Percentiles rank a stretch among this genome's conserved stretches.
Conservation (phyloP, 2,888 invertebrate species). For the Thymelicus sylvestris region DNA sequence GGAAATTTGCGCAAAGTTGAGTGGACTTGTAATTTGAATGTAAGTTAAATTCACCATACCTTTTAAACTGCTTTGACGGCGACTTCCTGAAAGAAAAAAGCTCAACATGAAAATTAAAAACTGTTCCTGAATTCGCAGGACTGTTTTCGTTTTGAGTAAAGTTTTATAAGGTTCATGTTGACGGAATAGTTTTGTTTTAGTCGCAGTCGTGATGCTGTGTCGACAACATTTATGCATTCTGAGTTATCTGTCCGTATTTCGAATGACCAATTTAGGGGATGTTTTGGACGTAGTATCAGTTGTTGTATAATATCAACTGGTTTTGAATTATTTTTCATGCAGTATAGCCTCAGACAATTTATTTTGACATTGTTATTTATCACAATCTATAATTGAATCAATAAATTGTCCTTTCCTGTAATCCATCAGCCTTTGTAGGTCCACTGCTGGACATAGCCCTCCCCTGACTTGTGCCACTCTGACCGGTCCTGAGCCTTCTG, state of each 20-base stretch:
- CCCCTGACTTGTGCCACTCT: no score
- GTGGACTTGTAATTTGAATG: constrained; percentile 27
- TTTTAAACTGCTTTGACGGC: constrained; percentile 31
- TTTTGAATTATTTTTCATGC: no score
- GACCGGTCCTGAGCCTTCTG: no score
- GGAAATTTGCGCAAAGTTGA: constrained; percentile 22
- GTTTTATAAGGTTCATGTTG: background rate
- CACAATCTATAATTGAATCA: no score
- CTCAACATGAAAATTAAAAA: constrained; percentile 30
- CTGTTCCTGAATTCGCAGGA: constrained; percentile 19
- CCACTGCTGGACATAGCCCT: no score
- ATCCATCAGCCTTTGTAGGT: no score
- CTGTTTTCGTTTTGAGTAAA: constrained; percentile 17
- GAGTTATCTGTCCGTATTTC: background rate
- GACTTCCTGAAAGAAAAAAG: constrained; percentile 21
- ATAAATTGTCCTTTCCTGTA: no score
- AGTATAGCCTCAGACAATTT: no score
- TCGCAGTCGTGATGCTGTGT: background rate
- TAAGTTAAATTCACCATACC: constrained; percentile 23
- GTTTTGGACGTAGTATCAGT: no score
- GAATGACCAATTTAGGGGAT: background rate
- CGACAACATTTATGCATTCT: background rate
- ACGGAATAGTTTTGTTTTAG: constrained; percentile 18
- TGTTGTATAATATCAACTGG: no score
- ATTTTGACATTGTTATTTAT: no score